Evolutionary conservation across 2,113 vertebrate genomes (phyloP), one percentile per base, ranked within the genome.

Genomic region (Antechinus flavipes): DNA sequence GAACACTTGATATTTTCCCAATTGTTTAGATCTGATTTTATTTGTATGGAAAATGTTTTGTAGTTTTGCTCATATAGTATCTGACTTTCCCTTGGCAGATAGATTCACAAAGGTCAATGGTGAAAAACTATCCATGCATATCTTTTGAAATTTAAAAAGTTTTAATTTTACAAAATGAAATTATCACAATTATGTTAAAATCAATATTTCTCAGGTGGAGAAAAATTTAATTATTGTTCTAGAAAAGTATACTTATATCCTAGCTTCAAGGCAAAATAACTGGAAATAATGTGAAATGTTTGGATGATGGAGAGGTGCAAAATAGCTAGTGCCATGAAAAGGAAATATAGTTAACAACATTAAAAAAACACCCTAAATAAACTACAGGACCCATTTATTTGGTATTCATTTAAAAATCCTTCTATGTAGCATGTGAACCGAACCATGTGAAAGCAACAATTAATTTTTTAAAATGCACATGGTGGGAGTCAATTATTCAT

Each of bases 401-500:
- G 1, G 14, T 54, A n/a, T 24, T 93, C 2, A 89, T 26, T n/a
- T 95, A 76, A 90, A 91, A 92, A 11, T 89, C 56, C 26, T 93
- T 52, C 23, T 90, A 4, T 49, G 24, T 42, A 47, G 91, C 23
- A 56, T 91, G 27, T 12, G 8, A 50, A 50, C 55, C 92, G 53
- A 93, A 25, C 49, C n/a, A 90, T 26, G 47, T 95, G 54, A 96
- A 9, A 25, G 4, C 52, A 92, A 94, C 61, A 56, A 47, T 58
- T 94, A 0, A 27, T 0, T 30, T 27, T 91, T 95, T 92, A 96
- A 46, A 93, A 96, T 97, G 90, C 96, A 92, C 12, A 12, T 90
- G 42, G 27, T 95, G 47, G 53, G 61, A 97, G 93, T 96, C 92
- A 91, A n/a, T 93, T 96, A 94, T 90, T 89, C 49, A 94, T 54